Conservation (phyloP, 2,113 vertebrate genomes). For the Mobula birostris region DNA sequence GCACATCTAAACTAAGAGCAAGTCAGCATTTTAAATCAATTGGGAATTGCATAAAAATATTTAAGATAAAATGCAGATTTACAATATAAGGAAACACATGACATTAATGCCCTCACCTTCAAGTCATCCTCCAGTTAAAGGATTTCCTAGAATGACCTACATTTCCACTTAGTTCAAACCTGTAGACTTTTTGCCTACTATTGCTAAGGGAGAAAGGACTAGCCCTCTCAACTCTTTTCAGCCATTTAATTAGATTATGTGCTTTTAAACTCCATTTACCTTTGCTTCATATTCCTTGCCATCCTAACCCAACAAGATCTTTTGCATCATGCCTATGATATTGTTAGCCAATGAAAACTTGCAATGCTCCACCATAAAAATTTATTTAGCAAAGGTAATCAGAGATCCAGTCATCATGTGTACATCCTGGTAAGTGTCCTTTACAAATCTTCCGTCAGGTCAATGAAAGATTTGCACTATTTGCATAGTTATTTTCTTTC, state of each 20-base stretch:
- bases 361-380: neutral
- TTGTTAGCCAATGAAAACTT: neutral
- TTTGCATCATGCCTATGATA: too few relatives aligned
- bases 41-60: neutral
- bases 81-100: neutral
- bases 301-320: too few relatives aligned
- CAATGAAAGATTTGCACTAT: conserved; percentile 46
- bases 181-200: neutral
- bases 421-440: conserved; percentile 44
- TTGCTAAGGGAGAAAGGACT: neutral
- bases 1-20: neutral
- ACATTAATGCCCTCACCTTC: neutral
- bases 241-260: neutral
- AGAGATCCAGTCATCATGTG: conserved; percentile 43
- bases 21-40: neutral
- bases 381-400: conserved; percentile 41
- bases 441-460: conserved; percentile 46
- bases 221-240: neutral
- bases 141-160: neutral
- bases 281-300: neutral
- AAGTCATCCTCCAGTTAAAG: neutral
- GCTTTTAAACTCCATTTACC: neutral
- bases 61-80: neutral
- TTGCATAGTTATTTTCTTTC: neutral
- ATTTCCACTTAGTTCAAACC: neutral